Percentiles rank a stretch among this genome's conserved stretches.
Evolutionary conservation across 2,888 invertebrate genomes (phyloP).

Genomic region (Zhuqinia jingwanae): DNA sequence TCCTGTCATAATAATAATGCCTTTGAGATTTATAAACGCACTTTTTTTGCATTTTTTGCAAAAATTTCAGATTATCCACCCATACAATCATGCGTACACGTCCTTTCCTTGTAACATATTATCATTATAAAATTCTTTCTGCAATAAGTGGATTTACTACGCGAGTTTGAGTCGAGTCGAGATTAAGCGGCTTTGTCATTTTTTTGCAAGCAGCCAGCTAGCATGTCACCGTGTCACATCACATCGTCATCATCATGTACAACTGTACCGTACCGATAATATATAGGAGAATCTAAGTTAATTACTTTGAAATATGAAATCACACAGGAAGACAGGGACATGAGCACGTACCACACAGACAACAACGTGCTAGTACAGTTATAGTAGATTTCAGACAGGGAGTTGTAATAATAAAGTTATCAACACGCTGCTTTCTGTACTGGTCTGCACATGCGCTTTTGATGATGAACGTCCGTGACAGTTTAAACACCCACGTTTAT

Average conservation of each 20-base stretch:
- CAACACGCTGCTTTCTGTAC: too few relatives aligned
- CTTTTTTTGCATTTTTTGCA: not conserved
- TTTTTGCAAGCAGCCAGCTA: slow-evolving; percentile 3
- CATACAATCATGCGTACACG: slow-evolving; percentile 13
- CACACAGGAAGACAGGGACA: slow-evolving; percentile 9
- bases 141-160: not conserved
- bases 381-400: not conserved
- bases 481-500: slow-evolving; percentile 65
- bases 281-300: too few relatives aligned
- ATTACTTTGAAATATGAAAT: too few relatives aligned
- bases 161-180: too few relatives aligned
- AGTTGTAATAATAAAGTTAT: slow-evolving; percentile 46
- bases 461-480: slow-evolving; percentile 57
- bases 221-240: slow-evolving; percentile 62
- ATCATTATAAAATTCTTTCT: too few relatives aligned
- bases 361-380: not conserved
- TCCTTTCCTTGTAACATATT: too few relatives aligned
- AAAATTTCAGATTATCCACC: slow-evolving; percentile 13
- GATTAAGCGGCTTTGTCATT: too few relatives aligned
- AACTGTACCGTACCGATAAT: too few relatives aligned
- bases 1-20: slow-evolving; percentile 53
- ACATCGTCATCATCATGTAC: not conserved
- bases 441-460: not conserved
- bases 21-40: too few relatives aligned
- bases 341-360: not conserved